Conservation (phyloP, 2,113 vertebrate genomes). For the Lontra canadensis region DNA sequence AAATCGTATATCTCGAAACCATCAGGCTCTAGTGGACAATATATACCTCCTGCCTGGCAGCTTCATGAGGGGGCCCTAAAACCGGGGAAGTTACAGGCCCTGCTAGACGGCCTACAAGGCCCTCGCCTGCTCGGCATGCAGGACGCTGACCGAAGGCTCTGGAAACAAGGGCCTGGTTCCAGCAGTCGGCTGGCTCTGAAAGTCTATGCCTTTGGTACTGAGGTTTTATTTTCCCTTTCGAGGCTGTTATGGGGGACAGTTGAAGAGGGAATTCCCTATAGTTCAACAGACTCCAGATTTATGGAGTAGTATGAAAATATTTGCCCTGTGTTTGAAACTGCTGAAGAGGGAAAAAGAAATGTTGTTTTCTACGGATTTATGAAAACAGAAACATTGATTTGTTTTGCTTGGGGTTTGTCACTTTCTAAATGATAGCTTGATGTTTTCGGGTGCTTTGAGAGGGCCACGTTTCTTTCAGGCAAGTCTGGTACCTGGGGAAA, state of each 20-base stretch:
- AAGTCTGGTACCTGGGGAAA: constrained; percentile 7
- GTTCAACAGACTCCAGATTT: constrained; percentile 71
- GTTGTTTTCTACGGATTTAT: constrained; percentile 55
- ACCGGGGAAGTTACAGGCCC: constrained; percentile 41
- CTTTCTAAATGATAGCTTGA: constrained; percentile 45
- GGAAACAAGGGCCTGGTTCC: constrained; percentile 27
- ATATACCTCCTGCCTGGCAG: constrained; percentile 28
- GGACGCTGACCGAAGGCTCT: background rate
- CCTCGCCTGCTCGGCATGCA: background rate
- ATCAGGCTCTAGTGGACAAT: background rate
- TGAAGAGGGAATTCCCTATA: constrained; percentile 64
- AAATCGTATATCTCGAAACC: background rate
- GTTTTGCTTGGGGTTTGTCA: constrained; percentile 63
- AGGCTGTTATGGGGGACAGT: constrained; percentile 17
- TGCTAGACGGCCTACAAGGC: background rate
- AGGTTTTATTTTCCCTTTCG: constrained; percentile 67
- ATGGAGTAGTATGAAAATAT: constrained; percentile 66
- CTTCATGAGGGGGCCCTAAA: background rate
- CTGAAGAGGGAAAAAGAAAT: constrained; percentile 65
- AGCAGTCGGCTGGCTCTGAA: constrained; percentile 45
- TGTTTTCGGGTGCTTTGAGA: background rate
- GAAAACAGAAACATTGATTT: constrained; percentile 75
- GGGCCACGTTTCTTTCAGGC: background rate
- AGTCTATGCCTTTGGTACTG: constrained; percentile 45
- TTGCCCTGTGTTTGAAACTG: constrained; percentile 70